Base-by-base conservation (phyloP, 2,797 vertebrate species). In the Periophthalmus magnuspinnatus region DNA sequence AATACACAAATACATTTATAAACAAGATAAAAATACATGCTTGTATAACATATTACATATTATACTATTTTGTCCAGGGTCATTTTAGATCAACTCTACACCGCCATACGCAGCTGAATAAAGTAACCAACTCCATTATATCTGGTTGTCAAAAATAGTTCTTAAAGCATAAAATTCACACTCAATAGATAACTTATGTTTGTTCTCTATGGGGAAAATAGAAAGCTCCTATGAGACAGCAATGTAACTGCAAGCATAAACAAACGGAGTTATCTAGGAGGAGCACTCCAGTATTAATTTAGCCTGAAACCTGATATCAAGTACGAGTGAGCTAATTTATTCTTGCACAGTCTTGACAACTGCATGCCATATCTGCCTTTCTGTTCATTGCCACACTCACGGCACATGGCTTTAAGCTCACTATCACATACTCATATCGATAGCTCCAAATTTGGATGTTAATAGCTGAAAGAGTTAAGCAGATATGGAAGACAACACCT, bases 311-410 rank as follows among this genome's bases (percentile, higher is more conserved):
- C 47, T 65, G 32, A 62, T 55, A 60, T 72, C 52, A 74, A 28
- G 60, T 65, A 57, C 56, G n/a, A n/a, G 54, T 54, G n/a, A 69
- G 41, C 67, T 54, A 64, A 77, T 80, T 80, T 63, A 66, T 28
- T 74, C 57, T 56, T 64, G 24, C 59, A 36, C 71, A 72, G 84
- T 85, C 28, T 65, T 60, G 74, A 88, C 92, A 93, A 92, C 93
- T 94, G 94, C 93, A 93, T 89, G 81, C 86, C 83, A 90, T 83
- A 89, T 89, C 88, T 90, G 86, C 85, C 78, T 84, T 76, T 65
- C 70, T 74, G 77, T 80, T 82, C 79, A 83, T 74, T 83, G 80
- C 78, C 72, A 65, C 22, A 55, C 67, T 66, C 79, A 50, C 74
- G 65, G 56, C 77, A 81, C 68, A 75, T 76, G 76, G 70, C 67